A percentile compares a stretch with the other conserved stretches of the same genome.
Evolutionary conservation across 2,113 vertebrate species (phyloP).

Genomic region (Chelonoidis abingdonii): DNA sequence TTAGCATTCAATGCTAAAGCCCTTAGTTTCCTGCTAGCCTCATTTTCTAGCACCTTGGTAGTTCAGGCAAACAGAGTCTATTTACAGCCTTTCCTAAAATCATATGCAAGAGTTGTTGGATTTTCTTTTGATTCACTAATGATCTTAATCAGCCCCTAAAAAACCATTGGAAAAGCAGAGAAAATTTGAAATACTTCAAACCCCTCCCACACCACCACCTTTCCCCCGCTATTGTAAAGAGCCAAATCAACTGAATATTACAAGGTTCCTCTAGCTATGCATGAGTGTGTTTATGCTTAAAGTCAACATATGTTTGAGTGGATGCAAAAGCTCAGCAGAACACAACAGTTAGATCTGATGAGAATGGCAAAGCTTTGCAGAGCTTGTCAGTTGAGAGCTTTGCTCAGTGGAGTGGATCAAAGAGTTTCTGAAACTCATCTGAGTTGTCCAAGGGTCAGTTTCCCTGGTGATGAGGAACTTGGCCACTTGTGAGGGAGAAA

Average conservation of each 20-base stretch:
- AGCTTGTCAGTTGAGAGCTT: conserved; percentile 33
- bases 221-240: background rate
- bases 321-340: conserved; percentile 17
- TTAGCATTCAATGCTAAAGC: background rate
- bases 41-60: conserved; percentile 21
- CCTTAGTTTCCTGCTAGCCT: background rate
- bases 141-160: conserved; percentile 20
- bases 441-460: conserved; percentile 21
- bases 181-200: background rate
- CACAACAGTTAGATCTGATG: conserved; percentile 16
- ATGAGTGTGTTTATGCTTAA: conserved; percentile 32
- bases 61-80: conserved; percentile 11
- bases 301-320: conserved; percentile 48
- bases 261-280: background rate
- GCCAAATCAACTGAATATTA: background rate
- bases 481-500: conserved; percentile 4
- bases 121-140: conserved; percentile 36
- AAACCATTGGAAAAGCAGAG: conserved; percentile 6
- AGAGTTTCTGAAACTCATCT: conserved; percentile 49
- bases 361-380: conserved; percentile 21
- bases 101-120: background rate
- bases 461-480: conserved; percentile 33
- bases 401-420: conserved; percentile 54
- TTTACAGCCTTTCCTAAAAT: background rate
- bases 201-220: background rate